phyloP scores from a whole-genome alignment of 1,140 invertebrate species.

The Leptinotarsa undecemlineata region DNA sequence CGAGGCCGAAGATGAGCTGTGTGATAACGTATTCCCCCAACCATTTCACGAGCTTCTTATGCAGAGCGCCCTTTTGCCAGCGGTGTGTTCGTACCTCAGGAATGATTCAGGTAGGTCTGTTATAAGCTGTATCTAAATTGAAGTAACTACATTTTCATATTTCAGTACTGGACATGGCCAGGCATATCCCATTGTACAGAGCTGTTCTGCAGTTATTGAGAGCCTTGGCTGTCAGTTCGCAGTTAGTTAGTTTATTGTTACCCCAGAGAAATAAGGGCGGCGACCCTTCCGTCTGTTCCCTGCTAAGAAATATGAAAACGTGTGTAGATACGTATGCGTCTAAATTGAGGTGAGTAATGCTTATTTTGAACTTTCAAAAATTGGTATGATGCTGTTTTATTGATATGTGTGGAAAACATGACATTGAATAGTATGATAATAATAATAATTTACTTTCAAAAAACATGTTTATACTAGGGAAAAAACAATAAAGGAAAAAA shows the following conservation, averaged over 20 bases:
- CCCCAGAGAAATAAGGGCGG: slow-evolving; percentile 58
- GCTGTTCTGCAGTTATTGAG: slow-evolving; percentile 80
- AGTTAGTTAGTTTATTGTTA: slow-evolving; percentile 69
- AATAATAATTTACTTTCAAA: too few species aligned
- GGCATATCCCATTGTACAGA: slow-evolving; percentile 89
- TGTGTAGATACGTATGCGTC: slow-evolving; percentile 90
- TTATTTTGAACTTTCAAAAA: too few species aligned
- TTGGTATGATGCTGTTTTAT: too few species aligned
- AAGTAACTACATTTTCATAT: slow-evolving; percentile 29
- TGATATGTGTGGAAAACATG: too few species aligned
- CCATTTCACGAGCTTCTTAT: slow-evolving; percentile 77
- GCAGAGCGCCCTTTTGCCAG: slow-evolving; percentile 83
- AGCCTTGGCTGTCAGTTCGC: slow-evolving; percentile 72
- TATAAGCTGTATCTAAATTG: neutral
- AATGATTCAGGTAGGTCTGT: slow-evolving; percentile 79
- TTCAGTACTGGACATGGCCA: slow-evolving; percentile 87
- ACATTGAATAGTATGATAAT: too few species aligned
- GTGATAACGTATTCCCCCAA: slow-evolving; percentile 61
- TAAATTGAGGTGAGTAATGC: slow-evolving; percentile 67
- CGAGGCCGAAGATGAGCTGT: slow-evolving; percentile 57
- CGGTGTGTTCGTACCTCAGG: slow-evolving; percentile 86
- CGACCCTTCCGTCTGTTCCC: slow-evolving; percentile 63
- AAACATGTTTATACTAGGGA: too few species aligned
- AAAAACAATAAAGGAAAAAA: too few species aligned
- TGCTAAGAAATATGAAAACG: slow-evolving; percentile 84